A percentile compares a stretch with the other conserved stretches of the same genome.
phyloP scores from a whole-genome alignment of 2,113 vertebrate genomes.

The Conger conger region DNA sequence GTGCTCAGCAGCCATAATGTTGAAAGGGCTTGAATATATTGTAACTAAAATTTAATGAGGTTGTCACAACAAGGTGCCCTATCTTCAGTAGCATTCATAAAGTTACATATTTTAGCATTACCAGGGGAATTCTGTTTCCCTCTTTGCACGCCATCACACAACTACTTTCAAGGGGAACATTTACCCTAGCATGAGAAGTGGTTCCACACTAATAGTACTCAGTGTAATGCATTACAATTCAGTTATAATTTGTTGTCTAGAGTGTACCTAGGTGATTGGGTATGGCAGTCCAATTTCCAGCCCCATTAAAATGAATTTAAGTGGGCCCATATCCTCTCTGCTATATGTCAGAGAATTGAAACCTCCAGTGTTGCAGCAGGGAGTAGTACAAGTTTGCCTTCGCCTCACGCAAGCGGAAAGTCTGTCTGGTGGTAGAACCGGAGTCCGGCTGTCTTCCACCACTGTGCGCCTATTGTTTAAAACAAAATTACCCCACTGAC shows the following conservation, averaged over 20 bases:
- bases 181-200: background rate
- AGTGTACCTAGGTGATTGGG: background rate
- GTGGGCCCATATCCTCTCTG: background rate
- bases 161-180: background rate
- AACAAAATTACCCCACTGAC: constrained; percentile 29
- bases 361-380: background rate
- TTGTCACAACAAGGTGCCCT: no score
- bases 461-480: background rate
- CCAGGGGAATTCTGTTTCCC: background rate
- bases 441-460: constrained; percentile 23
- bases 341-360: background rate
- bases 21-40: no score
- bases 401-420: background rate
- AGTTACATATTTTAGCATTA: background rate
- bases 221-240: background rate
- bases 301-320: background rate
- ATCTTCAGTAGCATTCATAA: no score
- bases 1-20: no score
- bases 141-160: background rate
- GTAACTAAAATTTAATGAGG: no score
- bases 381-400: background rate
- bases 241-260: background rate
- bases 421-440: background rate
- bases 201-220: background rate
- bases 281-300: background rate